phyloP scores from a whole-genome alignment of 2,113 vertebrate genomes.

The Centropus unirufus region DNA sequence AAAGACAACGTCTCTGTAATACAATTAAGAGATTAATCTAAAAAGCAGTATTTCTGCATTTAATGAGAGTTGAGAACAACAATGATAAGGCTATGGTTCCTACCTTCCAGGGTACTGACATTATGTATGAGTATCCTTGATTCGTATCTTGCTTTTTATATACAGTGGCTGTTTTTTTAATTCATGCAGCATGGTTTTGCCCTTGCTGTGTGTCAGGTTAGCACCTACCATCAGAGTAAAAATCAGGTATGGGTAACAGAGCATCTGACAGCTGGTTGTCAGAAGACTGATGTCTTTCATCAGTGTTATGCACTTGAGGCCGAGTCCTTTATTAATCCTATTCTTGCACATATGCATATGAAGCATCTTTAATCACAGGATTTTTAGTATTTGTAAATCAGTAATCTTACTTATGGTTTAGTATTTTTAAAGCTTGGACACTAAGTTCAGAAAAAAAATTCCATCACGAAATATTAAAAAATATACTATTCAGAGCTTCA shows the following conservation, averaged over 20 bases:
- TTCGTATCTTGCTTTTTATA: not conserved
- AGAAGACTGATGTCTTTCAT: not conserved
- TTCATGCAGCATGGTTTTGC: not conserved
- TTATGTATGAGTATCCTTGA: not conserved
- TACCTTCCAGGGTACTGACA: not conserved
- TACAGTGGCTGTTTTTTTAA: not conserved
- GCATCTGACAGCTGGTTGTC: not conserved
- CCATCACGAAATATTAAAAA: not conserved
- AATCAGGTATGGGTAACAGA: not conserved
- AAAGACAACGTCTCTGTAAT: not conserved
- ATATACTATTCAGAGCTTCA: not conserved
- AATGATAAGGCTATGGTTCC: not conserved
- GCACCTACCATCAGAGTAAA: not conserved
- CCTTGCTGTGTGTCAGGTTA: not conserved
- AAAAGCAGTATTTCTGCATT: slow-evolving; percentile 15
- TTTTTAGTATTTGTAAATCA: not conserved
- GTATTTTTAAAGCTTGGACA: not conserved
- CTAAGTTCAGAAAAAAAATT: not conserved
- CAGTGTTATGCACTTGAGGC: not conserved
- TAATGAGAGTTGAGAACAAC: not conserved
- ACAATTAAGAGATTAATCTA: not conserved
- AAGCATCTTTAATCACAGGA: not conserved
- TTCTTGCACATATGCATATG: not conserved
- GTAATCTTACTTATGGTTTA: not conserved
- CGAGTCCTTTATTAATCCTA: not conserved